A percentile compares a stretch with the other conserved stretches of the same genome.
Conservation (phyloP, 2,113 vertebrate species). For the Tretioscincus oriximinensis region DNA sequence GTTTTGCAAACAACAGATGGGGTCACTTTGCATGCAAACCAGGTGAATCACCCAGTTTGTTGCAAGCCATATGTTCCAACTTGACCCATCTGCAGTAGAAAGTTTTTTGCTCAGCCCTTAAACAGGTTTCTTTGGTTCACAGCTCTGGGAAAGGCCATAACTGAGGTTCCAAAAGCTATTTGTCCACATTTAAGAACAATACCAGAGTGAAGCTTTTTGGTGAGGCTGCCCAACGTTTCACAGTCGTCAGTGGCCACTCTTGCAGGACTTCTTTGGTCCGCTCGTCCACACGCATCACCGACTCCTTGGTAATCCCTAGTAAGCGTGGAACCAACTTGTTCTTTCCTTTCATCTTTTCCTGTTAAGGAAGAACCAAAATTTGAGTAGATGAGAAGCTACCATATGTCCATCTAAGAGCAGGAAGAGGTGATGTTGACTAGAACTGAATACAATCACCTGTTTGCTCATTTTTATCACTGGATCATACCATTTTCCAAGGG, state of each 20-base stretch:
- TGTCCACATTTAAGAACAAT: constrained; percentile 30
- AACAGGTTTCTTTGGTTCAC: too few species aligned
- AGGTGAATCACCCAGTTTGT: too few species aligned
- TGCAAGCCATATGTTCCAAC: too few species aligned
- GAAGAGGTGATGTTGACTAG: too few species aligned
- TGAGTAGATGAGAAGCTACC: not conserved
- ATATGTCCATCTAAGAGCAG: too few species aligned
- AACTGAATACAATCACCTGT: too few species aligned
- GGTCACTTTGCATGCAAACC: too few species aligned
- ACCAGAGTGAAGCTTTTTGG: constrained; percentile 99
- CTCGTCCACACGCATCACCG: constrained; percentile 98
- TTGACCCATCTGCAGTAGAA: too few species aligned
- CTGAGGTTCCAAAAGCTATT: not conserved
- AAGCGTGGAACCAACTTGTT: constrained; percentile 95
- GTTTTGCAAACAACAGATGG: too few species aligned
- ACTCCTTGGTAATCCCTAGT: constrained; percentile 97
- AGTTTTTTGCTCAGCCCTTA: too few species aligned
- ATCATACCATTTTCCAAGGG: too few species aligned
- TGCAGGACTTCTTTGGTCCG: constrained; percentile 97
- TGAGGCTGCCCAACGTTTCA: constrained; percentile 99
- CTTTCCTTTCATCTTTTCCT: constrained; percentile 99
- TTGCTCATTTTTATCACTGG: too few species aligned
- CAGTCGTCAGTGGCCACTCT: constrained; percentile 96
- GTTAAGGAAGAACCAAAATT: constrained; percentile 18
- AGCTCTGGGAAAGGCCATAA: not conserved